Base-by-base conservation (phyloP, 2,797 vertebrate genomes). In the Mormyrops boulengeri region DNA sequence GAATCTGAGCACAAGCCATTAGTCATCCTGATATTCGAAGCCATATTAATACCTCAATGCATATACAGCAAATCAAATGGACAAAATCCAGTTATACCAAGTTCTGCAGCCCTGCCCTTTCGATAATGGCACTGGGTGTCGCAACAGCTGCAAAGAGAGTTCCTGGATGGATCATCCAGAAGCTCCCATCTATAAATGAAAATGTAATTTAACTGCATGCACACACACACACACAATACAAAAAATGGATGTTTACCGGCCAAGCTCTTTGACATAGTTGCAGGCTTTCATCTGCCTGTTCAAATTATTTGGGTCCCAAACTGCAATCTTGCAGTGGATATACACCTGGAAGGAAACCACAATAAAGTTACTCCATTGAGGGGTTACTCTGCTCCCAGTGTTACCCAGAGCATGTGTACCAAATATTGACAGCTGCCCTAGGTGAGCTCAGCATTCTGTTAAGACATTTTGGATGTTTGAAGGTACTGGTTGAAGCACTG, bases 311-410 rank as follows among this genome's bases (percentile, higher is more conserved):
- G 95, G 93, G 84, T 96, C 96, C 97, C 96, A 94, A 0, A 92
- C 96, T 0, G 89, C 57, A 90, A 98, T 90, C 80, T 95, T 95
- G 89, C 97, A 97, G 90, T 97, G 97, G 90, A 98, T 92, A 0
- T 96, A 98, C 5, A 98, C 92, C 97, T 97, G 92, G 2, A n/a
- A 41, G 14, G 77, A 41, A 12, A 88, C 1, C 50, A 11, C 2
- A 0, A 77, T 77, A 34, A 69, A 73, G 34, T 73, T 38, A 34
- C 26, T 73, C 66, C 66, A 77, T 19, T 38, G 34, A 38, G 22
- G 60, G 9, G 8, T 26, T 30, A 66, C 22, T 1, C 60, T 30
- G 3, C 22, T 66, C 22, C 41, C 17, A 47, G 30, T 14, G 69
- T 80, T 19, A 80, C 34, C 2, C 19, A 82, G 38, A 82, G 41